A percentile compares a stretch with the other conserved stretches of the same genome.
These are phyloP conservation scores for Podarcis muralis DNA, from an alignment of 2,113 vertebrate genomes.

Conservation along the genomic window DNA sequence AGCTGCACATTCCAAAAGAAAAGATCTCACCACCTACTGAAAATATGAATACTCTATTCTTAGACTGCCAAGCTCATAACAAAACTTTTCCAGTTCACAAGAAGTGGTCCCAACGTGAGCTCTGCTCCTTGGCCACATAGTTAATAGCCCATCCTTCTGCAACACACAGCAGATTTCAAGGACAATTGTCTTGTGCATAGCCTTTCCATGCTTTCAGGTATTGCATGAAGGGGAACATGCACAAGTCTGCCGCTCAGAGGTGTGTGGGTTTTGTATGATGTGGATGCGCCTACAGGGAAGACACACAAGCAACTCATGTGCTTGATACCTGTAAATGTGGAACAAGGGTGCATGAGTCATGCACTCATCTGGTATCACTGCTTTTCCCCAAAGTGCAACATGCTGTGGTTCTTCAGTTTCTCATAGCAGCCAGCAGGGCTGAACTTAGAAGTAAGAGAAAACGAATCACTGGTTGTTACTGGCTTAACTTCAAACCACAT, in stretches of 20 bases:
- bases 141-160: neutral
- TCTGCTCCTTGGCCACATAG: neutral
- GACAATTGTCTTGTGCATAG: neutral
- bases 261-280: neutral
- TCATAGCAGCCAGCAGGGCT: neutral
- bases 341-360: neutral
- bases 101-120: neutral
- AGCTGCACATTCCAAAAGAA: constrained; percentile 12
- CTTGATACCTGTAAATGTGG: neutral
- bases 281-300: neutral
- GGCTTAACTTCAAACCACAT: no score
- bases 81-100: neutral
- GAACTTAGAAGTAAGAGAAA: neutral
- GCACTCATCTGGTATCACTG: neutral
- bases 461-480: neutral
- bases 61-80: neutral
- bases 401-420: neutral
- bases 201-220: neutral
- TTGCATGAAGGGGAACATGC: neutral
- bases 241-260: neutral
- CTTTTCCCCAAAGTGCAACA: neutral
- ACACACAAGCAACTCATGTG: neutral
- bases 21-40: constrained; percentile 7
- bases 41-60: constrained; percentile 23
- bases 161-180: neutral